These are phyloP conservation scores for Pogonocichla stellata DNA, from an alignment of 2,113 vertebrate genomes.

Conservation along the genomic window DNA sequence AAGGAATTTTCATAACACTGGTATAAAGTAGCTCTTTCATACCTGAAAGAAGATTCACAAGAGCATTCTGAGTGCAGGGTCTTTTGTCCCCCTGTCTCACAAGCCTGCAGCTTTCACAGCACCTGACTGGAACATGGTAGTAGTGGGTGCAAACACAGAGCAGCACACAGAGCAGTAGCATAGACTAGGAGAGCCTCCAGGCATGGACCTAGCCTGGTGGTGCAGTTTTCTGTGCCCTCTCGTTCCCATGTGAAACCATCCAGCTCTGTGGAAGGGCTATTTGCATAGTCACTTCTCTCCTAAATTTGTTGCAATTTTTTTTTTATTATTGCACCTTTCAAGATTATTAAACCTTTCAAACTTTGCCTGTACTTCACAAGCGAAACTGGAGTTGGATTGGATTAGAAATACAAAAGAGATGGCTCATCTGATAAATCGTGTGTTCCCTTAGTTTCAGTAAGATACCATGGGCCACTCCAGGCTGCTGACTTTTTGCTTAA, in stretches of 20 bases:
- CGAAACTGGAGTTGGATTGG: neutral
- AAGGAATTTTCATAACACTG: neutral
- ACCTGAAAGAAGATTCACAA: neutral
- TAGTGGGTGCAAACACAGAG: neutral
- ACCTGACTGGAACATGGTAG: neutral
- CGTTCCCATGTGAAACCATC: neutral
- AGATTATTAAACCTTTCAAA: neutral
- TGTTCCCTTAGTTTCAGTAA: neutral
- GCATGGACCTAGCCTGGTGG: neutral
- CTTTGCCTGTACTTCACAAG: neutral
- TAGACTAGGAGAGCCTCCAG: neutral
- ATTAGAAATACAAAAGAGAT: neutral
- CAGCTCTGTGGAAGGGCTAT: neutral
- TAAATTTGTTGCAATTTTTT: neutral
- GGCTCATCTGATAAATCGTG: neutral
- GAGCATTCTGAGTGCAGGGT: neutral
- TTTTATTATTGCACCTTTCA: neutral
- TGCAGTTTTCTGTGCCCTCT: neutral
- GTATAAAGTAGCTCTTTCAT: neutral
- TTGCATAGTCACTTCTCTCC: neutral
- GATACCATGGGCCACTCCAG: neutral
- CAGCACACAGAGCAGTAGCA: neutral
- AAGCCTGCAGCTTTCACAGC: neutral
- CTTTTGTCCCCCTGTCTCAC: neutral
- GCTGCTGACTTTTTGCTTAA: neutral